These are phyloP conservation scores for Drosophila kanapiae DNA, from an alignment of 1,140 invertebrate species.

Conservation along the genomic window DNA sequence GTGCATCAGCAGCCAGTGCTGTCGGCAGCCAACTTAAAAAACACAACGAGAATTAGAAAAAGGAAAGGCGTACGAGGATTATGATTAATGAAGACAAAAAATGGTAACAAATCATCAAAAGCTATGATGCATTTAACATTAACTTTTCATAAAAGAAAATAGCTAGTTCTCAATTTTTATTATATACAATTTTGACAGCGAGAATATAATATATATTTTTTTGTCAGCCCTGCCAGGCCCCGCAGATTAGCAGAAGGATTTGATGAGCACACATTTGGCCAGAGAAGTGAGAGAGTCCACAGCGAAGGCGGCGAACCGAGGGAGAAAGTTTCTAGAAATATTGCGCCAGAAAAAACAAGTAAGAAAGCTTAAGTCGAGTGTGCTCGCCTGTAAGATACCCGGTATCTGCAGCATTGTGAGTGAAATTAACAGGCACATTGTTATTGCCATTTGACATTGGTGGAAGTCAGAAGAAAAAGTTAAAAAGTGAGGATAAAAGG, in stretches of 20 bases:
- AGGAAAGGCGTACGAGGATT: not conserved
- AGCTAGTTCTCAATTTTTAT: not conserved
- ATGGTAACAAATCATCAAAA: not conserved
- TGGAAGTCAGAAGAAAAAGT: too few species aligned
- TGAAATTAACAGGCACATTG: too few species aligned
- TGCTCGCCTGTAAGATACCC: too few species aligned
- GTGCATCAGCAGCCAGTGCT: too few species aligned
- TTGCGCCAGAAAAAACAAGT: constrained; percentile 45
- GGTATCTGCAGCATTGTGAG: too few species aligned
- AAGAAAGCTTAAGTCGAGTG: too few species aligned
- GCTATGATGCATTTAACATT: not conserved
- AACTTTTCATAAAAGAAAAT: not conserved
- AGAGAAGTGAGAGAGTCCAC: not conserved
- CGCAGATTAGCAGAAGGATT: constrained; percentile 71
- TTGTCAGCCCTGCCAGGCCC: not conserved
- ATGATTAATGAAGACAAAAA: not conserved
- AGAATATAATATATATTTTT: too few species aligned
- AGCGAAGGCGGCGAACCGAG: too few species aligned
- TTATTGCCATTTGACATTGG: too few species aligned
- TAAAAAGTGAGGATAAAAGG: too few species aligned
- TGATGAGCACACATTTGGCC: constrained; percentile 59
- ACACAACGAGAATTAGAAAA: not conserved
- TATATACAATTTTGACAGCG: not conserved
- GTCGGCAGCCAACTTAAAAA: not conserved
- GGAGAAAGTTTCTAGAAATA: constrained; percentile 30